Base-by-base conservation (phyloP, 2,888 invertebrate genomes). In the Lysandra bellargus region DNA sequence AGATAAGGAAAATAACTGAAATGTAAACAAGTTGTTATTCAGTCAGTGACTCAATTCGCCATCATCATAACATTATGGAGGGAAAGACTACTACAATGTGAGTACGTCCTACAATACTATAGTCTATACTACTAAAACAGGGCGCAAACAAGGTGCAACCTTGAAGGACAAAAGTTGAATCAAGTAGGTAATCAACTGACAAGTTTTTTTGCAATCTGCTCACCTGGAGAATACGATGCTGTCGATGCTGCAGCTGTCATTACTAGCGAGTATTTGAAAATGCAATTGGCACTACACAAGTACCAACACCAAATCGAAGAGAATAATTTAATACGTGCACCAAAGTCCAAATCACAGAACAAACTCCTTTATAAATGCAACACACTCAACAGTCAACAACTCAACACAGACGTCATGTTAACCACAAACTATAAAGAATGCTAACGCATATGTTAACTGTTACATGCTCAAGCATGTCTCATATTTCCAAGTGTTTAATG, bases 141-240 rank as follows among this genome's bases (percentile, higher is more conserved):
- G 64, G 69, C 33, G 33, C 37, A 37, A 37, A 37, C 33, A 17
- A 69, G 69, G 69, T 69, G 17, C 33, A 14, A 69, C 69, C 69
- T 69, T 69, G 14, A 69, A 37, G 69, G 33, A 37, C 17, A 14
- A 33, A 64, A 33, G 12, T 33, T 33, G 33, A 69, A 69, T 33
- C 64, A 33, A 61, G 61, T 61, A 61, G 33, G 61, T 61, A 61
- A 69, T 69, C 33, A 37, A 69, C 69, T 69, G 69, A 69, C 69
- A 69, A 14, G 69, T 69, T 69, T 69, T 61, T 69, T 69, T 69
- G 69, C 69, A 74, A 74, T 44, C 44, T 74, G 74, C 74, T 74
- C 74, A 74, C 74, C 74, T 74, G 74, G 74, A 74, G 74, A 44
- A 74, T 23, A 74, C 74, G 74, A 44, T 44, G 74, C 74, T 44